Percentiles rank a stretch among this genome's conserved stretches.
Conservation (phyloP, 2,113 vertebrate species). For the Tinamus guttatus region DNA sequence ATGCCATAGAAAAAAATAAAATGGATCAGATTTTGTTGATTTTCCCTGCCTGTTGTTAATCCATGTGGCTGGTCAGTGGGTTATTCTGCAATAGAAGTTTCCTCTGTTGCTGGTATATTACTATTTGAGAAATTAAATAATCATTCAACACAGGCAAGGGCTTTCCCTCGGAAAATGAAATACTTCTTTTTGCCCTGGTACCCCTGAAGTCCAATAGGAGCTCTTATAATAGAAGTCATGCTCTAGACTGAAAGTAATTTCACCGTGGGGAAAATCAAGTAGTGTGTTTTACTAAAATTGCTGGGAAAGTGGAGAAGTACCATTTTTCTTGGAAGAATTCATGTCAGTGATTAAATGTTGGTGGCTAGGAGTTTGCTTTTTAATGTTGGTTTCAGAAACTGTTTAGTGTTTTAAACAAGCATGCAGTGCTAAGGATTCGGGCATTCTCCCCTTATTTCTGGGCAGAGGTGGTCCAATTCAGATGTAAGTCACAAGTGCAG, state of each 20-base stretch:
- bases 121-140: neutral
- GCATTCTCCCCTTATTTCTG: neutral
- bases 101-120: neutral
- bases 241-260: neutral
- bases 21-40: neutral
- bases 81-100: neutral
- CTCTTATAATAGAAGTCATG: rapidly evolving
- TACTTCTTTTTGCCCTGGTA: neutral
- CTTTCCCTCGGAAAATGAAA: neutral
- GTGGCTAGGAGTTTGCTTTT: neutral
- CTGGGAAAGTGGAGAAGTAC: neutral
- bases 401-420: neutral
- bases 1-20: neutral
- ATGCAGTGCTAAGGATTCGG: neutral
- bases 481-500: neutral
- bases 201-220: neutral
- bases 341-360: neutral
- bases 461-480: neutral
- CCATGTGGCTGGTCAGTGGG: neutral
- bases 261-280: neutral
- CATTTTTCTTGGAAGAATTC: neutral
- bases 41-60: neutral
- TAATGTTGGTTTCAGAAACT: neutral
- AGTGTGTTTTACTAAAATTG: neutral
- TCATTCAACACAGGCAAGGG: neutral